These are phyloP conservation scores for Seira sanloemensis DNA, from an alignment of 2,888 invertebrate genomes.

Conservation along the genomic window DNA sequence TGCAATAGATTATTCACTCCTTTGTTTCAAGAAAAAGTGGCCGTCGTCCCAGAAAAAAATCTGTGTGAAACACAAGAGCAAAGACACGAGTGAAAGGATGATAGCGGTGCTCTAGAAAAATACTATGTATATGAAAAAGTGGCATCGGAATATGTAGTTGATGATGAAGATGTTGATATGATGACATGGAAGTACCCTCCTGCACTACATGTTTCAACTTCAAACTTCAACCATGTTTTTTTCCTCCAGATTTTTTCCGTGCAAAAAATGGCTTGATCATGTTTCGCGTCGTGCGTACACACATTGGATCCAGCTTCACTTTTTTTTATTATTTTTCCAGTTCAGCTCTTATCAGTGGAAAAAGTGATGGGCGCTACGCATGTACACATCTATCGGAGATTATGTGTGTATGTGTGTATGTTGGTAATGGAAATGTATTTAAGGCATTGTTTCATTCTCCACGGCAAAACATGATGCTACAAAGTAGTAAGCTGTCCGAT, in stretches of 20 bases:
- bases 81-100: neutral
- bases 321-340: too few relatives aligned
- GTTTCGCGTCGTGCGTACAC: neutral
- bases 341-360: too few relatives aligned
- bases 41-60: neutral
- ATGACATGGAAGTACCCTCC: too few relatives aligned
- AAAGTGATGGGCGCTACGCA: too few relatives aligned
- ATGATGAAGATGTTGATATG: too few relatives aligned
- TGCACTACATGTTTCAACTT: too few relatives aligned
- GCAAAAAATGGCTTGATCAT: neutral
- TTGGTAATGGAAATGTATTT: neutral
- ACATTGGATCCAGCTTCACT: neutral
- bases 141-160: neutral
- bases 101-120: neutral
- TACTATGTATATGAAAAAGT: neutral
- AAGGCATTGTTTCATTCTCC: neutral
- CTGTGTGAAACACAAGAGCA: too few relatives aligned
- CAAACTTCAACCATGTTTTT: too few relatives aligned
- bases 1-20: neutral
- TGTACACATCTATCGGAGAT: too few relatives aligned
- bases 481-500: neutral
- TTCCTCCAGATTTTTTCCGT: too few relatives aligned
- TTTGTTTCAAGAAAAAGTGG: neutral
- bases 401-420: too few relatives aligned
- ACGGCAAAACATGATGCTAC: neutral